Evolutionary conservation across 2,797 vertebrate genomes (phyloP).

Genomic region (Amphiprion clarkii): DNA sequence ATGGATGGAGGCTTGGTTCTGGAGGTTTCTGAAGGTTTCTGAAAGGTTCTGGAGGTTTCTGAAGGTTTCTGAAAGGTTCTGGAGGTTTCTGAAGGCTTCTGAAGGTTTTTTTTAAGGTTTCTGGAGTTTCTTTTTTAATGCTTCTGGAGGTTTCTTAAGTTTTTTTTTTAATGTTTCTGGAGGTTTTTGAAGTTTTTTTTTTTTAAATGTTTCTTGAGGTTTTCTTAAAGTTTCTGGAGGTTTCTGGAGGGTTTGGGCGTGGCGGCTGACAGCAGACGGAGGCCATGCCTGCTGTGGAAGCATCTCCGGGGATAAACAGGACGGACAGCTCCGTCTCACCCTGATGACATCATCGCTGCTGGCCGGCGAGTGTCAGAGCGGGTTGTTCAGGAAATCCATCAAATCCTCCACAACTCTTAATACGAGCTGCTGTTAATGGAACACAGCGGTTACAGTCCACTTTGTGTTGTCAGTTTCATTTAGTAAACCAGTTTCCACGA

Average conservation of each 20-base stretch:
- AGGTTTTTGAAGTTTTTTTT: background rate
- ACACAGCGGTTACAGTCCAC: background rate
- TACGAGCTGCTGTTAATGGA: slow-evolving; percentile 44
- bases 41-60: too few relatives aligned
- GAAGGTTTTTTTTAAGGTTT: too few relatives aligned
- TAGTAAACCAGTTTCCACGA: too few relatives aligned
- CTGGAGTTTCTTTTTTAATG: too few relatives aligned
- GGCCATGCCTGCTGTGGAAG: slow-evolving; percentile 58
- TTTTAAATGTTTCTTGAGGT: too few relatives aligned
- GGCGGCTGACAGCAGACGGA: slow-evolving; percentile 77
- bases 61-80: too few relatives aligned
- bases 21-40: slow-evolving; percentile 33
- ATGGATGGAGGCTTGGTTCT: slow-evolving; percentile 22
- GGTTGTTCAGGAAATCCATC: slow-evolving; percentile 71
- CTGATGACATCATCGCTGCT: slow-evolving; percentile 77
- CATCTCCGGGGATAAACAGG: slow-evolving; percentile 44
- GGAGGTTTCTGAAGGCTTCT: too few relatives aligned
- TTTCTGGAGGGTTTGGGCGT: slow-evolving; percentile 26
- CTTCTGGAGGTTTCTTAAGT: background rate
- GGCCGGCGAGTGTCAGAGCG: slow-evolving; percentile 62
- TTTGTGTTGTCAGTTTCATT: slow-evolving; percentile 3
- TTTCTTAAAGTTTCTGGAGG: too few relatives aligned
- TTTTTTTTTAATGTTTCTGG: too few relatives aligned
- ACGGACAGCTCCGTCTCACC: slow-evolving; percentile 64
- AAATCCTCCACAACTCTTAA: slow-evolving; percentile 67